Conservation (phyloP, 1,140 invertebrate species). For the Ephestia elutella region DNA sequence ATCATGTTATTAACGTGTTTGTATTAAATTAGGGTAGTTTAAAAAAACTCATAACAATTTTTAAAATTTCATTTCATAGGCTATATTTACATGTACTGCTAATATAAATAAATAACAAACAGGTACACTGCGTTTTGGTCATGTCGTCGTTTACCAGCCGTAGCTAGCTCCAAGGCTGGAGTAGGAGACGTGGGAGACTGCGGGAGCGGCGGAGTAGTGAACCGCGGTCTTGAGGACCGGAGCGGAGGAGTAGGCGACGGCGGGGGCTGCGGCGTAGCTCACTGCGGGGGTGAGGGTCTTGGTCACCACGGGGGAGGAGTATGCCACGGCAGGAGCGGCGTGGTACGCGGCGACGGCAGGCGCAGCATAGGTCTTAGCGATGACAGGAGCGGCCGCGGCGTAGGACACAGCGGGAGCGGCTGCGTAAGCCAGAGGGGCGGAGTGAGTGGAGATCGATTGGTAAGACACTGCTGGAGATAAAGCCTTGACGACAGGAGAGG, state of each 20-base stretch:
- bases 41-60: not conserved
- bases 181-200: conserved; percentile 45
- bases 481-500: conserved; percentile 19
- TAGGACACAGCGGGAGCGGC: not conserved
- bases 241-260: conserved; percentile 16
- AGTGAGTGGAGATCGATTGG: conserved; percentile 36
- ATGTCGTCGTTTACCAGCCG: conserved; percentile 29
- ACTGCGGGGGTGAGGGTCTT: conserved; percentile 7
- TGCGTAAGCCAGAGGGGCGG: conserved; percentile 10
- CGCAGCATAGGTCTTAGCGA: conserved; percentile 21
- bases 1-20: no score
- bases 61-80: not conserved
- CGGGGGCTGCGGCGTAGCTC: conserved; percentile 20
- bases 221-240: conserved; percentile 28
- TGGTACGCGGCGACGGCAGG: not conserved
- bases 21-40: not conserved
- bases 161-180: conserved; percentile 40
- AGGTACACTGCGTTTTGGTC: not conserved
- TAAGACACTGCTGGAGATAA: conserved; percentile 33
- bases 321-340: conserved; percentile 17
- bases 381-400: conserved; percentile 6
- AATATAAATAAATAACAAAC: conserved; percentile 8
- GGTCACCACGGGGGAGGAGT: conserved; percentile 27
- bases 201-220: conserved; percentile 41
- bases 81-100: conserved; percentile 5